Evolutionary conservation across 2,797 vertebrate species (phyloP).

Genomic region (Sebastolobus altivelis): DNA sequence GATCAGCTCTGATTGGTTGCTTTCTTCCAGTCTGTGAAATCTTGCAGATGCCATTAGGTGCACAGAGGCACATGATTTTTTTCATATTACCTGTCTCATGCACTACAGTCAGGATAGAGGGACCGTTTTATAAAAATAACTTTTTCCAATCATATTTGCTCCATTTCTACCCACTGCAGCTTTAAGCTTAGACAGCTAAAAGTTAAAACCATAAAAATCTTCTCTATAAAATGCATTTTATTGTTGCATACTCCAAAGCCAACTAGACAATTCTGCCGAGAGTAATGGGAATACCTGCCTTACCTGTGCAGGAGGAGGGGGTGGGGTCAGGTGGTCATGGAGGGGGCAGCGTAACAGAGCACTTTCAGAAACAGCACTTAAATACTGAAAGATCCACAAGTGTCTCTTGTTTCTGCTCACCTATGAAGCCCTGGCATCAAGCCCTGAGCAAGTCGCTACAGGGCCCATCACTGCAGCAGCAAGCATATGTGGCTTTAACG

Average conservation of each 20-base stretch:
- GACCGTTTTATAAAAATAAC: too few species aligned
- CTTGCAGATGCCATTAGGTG: too few species aligned
- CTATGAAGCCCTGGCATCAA: slow-evolving; percentile 49
- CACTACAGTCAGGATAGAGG: too few species aligned
- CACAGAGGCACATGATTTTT: too few species aligned
- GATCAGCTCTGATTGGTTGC: too few species aligned
- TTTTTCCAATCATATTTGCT: too few species aligned
- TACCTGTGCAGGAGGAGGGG: slow-evolving; percentile 62
- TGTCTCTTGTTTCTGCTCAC: slow-evolving; percentile 78
- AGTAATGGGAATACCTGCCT: slow-evolving; percentile 56
- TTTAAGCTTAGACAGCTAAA: background rate
- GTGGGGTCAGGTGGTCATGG: slow-evolving; percentile 62
- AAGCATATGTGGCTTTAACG: slow-evolving; percentile 2
- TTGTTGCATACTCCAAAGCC: background rate
- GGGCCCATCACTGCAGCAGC: slow-evolving; percentile 44
- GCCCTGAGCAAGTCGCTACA: slow-evolving; percentile 73
- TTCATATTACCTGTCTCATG: too few species aligned
- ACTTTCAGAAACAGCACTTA: slow-evolving; percentile 81
- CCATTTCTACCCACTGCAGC: too few species aligned
- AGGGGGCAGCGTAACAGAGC: slow-evolving; percentile 76
- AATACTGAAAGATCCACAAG: slow-evolving; percentile 69
- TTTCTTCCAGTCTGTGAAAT: too few species aligned
- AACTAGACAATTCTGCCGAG: slow-evolving; percentile 6
- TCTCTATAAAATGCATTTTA: background rate
- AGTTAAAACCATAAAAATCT: background rate